These are phyloP conservation scores for Chloroclysta siterata DNA, from an alignment of 2,888 invertebrate genomes.

Conservation along the genomic window DNA sequence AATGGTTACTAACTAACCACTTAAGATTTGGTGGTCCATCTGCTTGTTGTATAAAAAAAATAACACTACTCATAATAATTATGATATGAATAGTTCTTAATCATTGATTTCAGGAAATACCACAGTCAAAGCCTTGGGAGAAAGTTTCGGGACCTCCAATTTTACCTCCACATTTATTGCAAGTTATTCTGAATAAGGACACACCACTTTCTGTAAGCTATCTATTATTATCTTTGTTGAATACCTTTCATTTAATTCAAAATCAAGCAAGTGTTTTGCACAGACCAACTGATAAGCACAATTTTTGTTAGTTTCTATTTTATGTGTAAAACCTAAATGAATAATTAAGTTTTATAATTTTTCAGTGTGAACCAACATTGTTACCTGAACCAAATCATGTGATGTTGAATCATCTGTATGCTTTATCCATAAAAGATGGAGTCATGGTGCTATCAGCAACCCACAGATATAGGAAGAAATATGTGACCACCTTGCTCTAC, in stretches of 20 bases:
- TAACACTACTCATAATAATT: no score
- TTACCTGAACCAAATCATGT: slow-evolving; percentile 99
- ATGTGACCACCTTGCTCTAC: slow-evolving; percentile 98
- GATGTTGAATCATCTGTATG: slow-evolving; percentile 99
- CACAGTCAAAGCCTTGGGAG: slow-evolving; percentile 96
- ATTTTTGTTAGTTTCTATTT: no score
- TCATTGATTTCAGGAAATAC: slow-evolving; percentile 88
- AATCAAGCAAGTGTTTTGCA: no score
- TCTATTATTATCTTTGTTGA: background rate
- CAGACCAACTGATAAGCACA: no score
- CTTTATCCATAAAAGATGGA: slow-evolving; percentile 99
- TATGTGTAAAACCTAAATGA: background rate
- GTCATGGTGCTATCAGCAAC: slow-evolving; percentile 99
- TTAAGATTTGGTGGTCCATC: no score
- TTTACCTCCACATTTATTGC: slow-evolving; percentile 98
- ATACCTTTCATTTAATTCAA: background rate
- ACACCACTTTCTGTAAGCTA: slow-evolving; percentile 95
- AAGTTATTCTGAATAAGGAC: slow-evolving; percentile 99
- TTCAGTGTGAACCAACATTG: slow-evolving; percentile 98
- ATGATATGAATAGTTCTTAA: background rate
- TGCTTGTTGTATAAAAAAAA: no score
- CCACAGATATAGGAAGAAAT: slow-evolving; percentile 99
- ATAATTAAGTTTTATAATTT: slow-evolving; percentile 12
- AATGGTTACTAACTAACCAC: no score
- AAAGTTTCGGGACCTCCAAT: slow-evolving; percentile 97